phyloP scores from a whole-genome alignment of 2,797 vertebrate genomes.

The Cynopterus sphinx region DNA sequence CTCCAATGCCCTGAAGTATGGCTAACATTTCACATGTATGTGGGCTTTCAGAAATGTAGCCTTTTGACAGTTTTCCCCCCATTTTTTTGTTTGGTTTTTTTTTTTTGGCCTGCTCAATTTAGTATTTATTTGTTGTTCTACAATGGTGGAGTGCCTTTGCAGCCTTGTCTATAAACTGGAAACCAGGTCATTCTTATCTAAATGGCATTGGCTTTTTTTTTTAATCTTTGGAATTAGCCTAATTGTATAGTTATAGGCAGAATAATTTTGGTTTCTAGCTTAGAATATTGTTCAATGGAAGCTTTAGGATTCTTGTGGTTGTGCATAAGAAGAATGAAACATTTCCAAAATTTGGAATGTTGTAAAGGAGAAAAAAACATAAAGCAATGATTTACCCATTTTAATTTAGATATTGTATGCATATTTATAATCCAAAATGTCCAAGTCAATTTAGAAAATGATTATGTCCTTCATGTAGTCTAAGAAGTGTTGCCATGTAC shows the following conservation, averaged over 20 bases:
- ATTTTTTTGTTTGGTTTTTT: background rate
- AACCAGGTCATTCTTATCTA: conserved; percentile 17
- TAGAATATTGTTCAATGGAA: background rate
- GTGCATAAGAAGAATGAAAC: background rate
- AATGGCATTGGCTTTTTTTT: background rate
- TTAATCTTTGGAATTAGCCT: background rate
- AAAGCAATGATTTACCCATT: background rate
- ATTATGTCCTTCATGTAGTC: background rate
- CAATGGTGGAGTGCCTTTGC: background rate
- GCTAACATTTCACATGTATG: background rate
- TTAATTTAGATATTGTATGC: background rate
- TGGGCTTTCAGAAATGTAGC: background rate
- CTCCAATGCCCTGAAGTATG: background rate
- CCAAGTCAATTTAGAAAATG: conserved; percentile 16
- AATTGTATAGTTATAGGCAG: background rate
- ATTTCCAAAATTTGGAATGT: conserved; percentile 41
- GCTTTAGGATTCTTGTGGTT: background rate
- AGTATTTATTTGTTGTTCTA: background rate
- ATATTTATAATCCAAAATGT: conserved; percentile 13
- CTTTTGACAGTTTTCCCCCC: background rate
- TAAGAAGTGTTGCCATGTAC: background rate
- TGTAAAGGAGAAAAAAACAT: conserved; percentile 6
- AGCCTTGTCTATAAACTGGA: background rate
- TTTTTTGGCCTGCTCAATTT: conserved; percentile 17
- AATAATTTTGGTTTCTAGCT: background rate